A percentile compares a stretch with the other conserved stretches of the same genome.
Conservation (phyloP, 2,797 vertebrate genomes). For the Decapterus maruadsi region DNA sequence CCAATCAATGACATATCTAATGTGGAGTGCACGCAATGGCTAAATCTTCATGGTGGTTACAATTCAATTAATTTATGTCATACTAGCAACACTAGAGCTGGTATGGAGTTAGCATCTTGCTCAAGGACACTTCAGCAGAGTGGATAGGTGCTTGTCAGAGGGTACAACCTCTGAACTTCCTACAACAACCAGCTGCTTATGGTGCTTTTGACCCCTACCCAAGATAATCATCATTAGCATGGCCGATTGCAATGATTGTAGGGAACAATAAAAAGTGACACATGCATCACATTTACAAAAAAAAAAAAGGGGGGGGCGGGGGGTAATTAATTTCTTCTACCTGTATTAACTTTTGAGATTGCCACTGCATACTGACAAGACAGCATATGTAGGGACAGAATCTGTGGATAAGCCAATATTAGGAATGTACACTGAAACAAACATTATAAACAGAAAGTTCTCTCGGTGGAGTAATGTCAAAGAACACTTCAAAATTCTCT, state of each 20-base stretch:
- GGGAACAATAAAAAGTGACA: constrained; percentile 67
- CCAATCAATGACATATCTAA: constrained; percentile 24
- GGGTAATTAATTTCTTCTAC: constrained; percentile 29
- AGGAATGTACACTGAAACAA: constrained; percentile 67
- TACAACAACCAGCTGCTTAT: constrained; percentile 3
- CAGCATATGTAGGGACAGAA: constrained; percentile 41
- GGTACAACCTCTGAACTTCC: neutral
- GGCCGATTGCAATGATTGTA: constrained; percentile 54
- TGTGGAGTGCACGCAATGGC: constrained; percentile 40
- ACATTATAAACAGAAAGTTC: constrained; percentile 2
- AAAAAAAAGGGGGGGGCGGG: too few relatives aligned
- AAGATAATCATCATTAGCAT: constrained; percentile 18
- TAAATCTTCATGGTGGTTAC: constrained; percentile 24
- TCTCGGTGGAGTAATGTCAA: constrained; percentile 39
- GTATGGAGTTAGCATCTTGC: constrained; percentile 3
- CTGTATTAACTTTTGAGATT: constrained; percentile 22
- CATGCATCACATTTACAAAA: constrained; percentile 63
- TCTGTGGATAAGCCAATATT: constrained; percentile 24
- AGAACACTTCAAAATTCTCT: constrained; percentile 57
- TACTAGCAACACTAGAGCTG: constrained; percentile 8
- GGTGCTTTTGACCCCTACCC: constrained; percentile 23
- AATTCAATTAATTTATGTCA: constrained; percentile 28
- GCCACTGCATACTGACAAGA: constrained; percentile 13
- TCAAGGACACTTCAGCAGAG: constrained; percentile 51
- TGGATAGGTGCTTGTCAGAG: neutral